Evolutionary conservation across 2,797 vertebrate genomes (phyloP).

Genomic region (Lithobates pipiens): DNA sequence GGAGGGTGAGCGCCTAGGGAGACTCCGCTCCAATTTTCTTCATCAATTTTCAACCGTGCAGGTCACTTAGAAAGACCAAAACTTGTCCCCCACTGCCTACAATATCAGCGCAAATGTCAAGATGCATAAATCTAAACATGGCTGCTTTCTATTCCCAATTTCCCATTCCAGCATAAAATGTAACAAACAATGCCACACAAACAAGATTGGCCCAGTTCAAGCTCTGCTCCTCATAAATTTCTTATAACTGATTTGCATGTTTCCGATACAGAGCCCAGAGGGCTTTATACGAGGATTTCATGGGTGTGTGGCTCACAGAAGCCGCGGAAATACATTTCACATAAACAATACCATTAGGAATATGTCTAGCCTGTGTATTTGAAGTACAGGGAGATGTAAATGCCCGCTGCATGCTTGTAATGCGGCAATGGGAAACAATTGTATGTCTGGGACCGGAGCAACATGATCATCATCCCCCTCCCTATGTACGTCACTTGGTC

Average conservation of each 20-base stretch:
- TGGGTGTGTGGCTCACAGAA: conserved; percentile 7
- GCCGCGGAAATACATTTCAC: background rate
- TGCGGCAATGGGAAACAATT: background rate
- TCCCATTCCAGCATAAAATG: conserved; percentile 11
- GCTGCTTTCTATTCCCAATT: conserved; percentile 21
- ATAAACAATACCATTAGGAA: conserved; percentile 9
- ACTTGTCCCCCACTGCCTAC: background rate
- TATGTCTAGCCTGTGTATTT: background rate
- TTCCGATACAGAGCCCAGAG: conserved; percentile 25
- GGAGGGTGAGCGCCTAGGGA: background rate
- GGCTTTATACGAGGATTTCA: conserved; percentile 6
- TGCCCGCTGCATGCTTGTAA: background rate
- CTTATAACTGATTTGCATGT: conserved; percentile 30
- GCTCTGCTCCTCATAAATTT: background rate
- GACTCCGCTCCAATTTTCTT: background rate
- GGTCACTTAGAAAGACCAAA: background rate
- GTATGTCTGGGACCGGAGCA: conserved; percentile 22
- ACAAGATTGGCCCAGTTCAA: conserved; percentile 7
- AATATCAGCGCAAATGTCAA: conserved; percentile 2
- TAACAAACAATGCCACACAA: conserved; percentile 5
- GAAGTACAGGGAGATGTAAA: background rate
- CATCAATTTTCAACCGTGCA: background rate
- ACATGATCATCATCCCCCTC: background rate
- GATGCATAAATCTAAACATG: conserved; percentile 10
- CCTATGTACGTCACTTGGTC: conserved; percentile 49